Base-by-base conservation (phyloP, 2,113 vertebrate species). In the Nothobranchius kuhntae region DNA sequence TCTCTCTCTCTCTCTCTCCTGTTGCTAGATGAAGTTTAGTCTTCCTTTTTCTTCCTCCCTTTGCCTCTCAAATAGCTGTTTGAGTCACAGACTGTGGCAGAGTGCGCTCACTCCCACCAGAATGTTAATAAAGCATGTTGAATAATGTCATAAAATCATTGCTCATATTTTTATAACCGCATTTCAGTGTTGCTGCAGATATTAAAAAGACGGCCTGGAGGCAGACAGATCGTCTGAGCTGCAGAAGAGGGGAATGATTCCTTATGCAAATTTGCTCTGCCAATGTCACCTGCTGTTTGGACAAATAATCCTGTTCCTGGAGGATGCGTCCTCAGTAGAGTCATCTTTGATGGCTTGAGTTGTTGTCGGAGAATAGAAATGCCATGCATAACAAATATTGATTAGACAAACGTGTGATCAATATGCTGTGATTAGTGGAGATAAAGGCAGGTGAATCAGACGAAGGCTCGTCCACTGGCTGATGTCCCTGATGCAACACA, bases 381-480 rank as follows among this genome's bases (percentile, higher is more conserved):
- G 68, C 65, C 53, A 59, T 64, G 81, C 77, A 80, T 45, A 75
- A 71, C 85, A 85, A 88, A 87, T 77, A 87, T 86, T 86, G 85
- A 88, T 84, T 54, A 4, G 13, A 52, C 59, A 35, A 61, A 74
- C 59, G 35, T 54, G 46, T 48, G 59, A 85, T 90, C 81, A 47
- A 86, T 87, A 78, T 51, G 61, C 21, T 0, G 48, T 84, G 82
- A 87, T 90, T 78, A 86, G 64, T 62, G 66, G 50, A 59, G 51
- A 63, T 81, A 84, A 83, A 74, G 66, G 48, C 77, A 67, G 75
- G 80, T 75, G 73, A 65, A 50, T 70, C 72, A 72, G 9, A 17
- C 4, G 63, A 38, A 66, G 60, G 64, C 65, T 68, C 24, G 54
- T 78, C 66, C 51, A 7, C 44, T 61, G 9, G 0, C 21, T 48